Percentiles rank a stretch among this genome's conserved stretches.
These are phyloP conservation scores for Caenorhabditis latens DNA, from an alignment of 1,140 invertebrate species.

Conservation along the genomic window DNA sequence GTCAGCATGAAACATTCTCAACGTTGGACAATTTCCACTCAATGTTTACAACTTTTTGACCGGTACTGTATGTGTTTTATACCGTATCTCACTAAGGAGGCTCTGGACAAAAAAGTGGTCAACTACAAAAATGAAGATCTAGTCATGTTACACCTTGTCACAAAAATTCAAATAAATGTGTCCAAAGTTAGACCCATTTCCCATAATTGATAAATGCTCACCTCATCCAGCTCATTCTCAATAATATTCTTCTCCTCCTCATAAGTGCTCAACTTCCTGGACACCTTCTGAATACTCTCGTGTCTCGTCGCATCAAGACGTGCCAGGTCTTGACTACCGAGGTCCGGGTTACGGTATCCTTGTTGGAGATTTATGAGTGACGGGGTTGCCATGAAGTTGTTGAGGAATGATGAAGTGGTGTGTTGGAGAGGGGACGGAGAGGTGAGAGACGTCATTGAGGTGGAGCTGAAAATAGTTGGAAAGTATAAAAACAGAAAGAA, in stretches of 20 bases:
- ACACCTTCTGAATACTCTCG: slow-evolving; percentile 42
- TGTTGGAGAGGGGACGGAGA: slow-evolving; percentile 34
- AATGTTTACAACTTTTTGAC: too few species aligned
- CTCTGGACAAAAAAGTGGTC: too few species aligned
- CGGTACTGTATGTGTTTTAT: too few species aligned
- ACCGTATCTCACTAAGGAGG: too few species aligned
- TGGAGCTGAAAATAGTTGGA: slow-evolving; percentile 36
- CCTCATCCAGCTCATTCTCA: slow-evolving; percentile 12
- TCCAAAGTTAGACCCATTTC: not conserved
- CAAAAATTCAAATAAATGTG: too few species aligned
- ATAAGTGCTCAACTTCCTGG: not conserved
- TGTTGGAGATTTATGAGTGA: slow-evolving; percentile 56
- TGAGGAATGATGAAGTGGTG: slow-evolving; percentile 53
- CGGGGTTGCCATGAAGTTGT: slow-evolving; percentile 48
- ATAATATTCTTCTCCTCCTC: slow-evolving; percentile 16
- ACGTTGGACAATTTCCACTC: too few species aligned
- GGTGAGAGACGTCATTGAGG: slow-evolving; percentile 47
- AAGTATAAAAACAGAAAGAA: not conserved
- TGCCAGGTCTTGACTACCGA: slow-evolving; percentile 46
- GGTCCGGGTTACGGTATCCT: slow-evolving; percentile 53
- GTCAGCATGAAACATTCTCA: too few species aligned
- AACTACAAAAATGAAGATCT: too few species aligned
- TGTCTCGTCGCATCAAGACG: slow-evolving; percentile 24
- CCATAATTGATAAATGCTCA: not conserved
- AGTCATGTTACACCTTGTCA: too few species aligned